phyloP scores from a whole-genome alignment of 2,797 vertebrate genomes.

The Poeciliopsis paucimaculata region DNA sequence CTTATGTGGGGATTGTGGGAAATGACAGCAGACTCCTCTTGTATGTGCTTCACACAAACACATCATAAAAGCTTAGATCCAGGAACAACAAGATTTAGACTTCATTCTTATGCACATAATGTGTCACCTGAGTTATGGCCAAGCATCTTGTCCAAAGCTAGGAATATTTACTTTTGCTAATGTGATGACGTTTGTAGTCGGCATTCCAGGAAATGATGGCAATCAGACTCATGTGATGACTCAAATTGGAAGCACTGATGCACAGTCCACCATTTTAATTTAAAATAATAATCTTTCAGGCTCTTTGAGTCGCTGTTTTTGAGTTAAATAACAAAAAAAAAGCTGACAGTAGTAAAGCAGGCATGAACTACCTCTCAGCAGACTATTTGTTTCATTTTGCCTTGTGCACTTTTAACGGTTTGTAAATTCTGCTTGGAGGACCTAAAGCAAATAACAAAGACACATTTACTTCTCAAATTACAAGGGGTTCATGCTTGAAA shows the following conservation, averaged over 20 bases:
- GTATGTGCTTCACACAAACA: background rate
- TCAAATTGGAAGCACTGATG: conserved; percentile 27
- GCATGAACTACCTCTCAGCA: conserved; percentile 28
- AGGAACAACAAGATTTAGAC: conserved; percentile 3
- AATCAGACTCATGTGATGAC: background rate
- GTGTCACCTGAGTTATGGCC: conserved; percentile 22
- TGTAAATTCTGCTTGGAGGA: conserved; percentile 24
- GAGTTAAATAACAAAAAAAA: conserved; percentile 26
- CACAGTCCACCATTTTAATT: background rate
- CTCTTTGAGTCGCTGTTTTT: background rate
- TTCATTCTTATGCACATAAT: background rate
- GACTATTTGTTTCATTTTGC: conserved; percentile 36
- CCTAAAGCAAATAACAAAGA: conserved; percentile 25
- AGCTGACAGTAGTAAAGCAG: conserved; percentile 24
- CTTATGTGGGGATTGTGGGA: background rate
- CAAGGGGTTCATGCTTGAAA: conserved; percentile 44
- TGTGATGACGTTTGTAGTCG: conserved; percentile 10
- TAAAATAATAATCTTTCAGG: background rate
- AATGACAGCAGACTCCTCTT: background rate
- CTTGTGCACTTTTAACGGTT: conserved; percentile 4
- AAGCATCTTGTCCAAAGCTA: conserved; percentile 1
- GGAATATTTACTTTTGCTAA: conserved; percentile 33
- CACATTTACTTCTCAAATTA: conserved; percentile 30
- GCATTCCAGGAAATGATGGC: conserved; percentile 30
- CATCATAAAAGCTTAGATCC: conserved; percentile 22